Evolutionary conservation across 1,140 invertebrate species (phyloP), one percentile per base, ranked within the genome.

Genomic region (Paralvinella palmiformis): DNA sequence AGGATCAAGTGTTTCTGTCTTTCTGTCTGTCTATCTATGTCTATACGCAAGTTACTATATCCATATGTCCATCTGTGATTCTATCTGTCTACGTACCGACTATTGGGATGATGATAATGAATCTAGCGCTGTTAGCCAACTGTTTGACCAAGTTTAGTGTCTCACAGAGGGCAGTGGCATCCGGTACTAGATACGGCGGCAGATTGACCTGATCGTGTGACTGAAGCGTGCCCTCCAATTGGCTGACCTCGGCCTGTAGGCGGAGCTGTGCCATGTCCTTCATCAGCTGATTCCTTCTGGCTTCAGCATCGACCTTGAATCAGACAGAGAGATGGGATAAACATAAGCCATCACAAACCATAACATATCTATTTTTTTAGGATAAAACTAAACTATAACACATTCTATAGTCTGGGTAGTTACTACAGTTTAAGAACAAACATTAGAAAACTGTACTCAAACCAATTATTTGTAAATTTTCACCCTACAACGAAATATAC

Each of bases 31-130:
- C n/a, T n/a, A n/a, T n/a, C n/a, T n/a, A n/a, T n/a, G n/a, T n/a
- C n/a, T n/a, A n/a, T n/a, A n/a, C n/a, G n/a, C n/a, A n/a, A n/a
- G n/a, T n/a, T n/a, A n/a, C n/a, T n/a, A n/a, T n/a, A n/a, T n/a
- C n/a, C n/a, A n/a, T n/a, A n/a, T n/a, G n/a, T n/a, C n/a, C n/a
- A n/a, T n/a, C n/a, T n/a, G n/a, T n/a, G n/a, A n/a, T n/a, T n/a
- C n/a, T n/a, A n/a, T n/a, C n/a, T n/a, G n/a, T n/a, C 3, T 4
- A 57, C 84, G 83, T 73, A 91, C 90, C 90, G 73, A 87, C 85
- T 71, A 86, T 84, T 3, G 91, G 91, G 66, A 93, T 87, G 24
- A 93, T 82, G 32, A 92, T 82, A 62, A 93, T 87, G 73, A 91
- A 90, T 71, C 88, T 87, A 62, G 87, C 87, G 1, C 87, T 84